Percentiles rank a stretch among this genome's conserved stretches.
Evolutionary conservation across 2,888 invertebrate genomes (phyloP).

Genomic region (Apoda limacodes): DNA sequence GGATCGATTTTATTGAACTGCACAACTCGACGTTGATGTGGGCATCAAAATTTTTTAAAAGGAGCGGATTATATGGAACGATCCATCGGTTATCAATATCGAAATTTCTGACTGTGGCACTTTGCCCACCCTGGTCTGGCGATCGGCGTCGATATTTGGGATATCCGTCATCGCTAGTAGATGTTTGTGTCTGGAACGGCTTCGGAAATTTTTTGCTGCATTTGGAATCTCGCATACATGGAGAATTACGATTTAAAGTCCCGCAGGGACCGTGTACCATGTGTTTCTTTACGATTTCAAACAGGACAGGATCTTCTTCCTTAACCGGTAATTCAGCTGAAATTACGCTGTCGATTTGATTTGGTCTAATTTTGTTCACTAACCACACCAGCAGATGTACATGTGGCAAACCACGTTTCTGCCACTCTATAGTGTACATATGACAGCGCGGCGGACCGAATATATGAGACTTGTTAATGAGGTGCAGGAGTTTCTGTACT

Average conservation of each 20-base stretch:
- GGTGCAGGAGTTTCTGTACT: conserved; percentile 2
- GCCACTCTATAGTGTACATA: too few relatives aligned
- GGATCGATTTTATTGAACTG: conserved; percentile 15
- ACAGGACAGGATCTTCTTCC: too few relatives aligned
- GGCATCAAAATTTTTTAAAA: conserved; percentile 17
- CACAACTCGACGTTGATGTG: conserved; percentile 21
- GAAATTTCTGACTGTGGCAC: conserved; percentile 11
- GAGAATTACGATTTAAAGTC: conserved; percentile 17
- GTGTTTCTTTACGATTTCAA: conserved; percentile 18
- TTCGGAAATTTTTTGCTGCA: conserved; percentile 21
- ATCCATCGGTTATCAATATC: conserved; percentile 21
- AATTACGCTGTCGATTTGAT: too few relatives aligned
- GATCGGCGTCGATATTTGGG: conserved; percentile 21
- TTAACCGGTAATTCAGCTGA: conserved; percentile 20
- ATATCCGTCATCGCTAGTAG: conserved; percentile 21
- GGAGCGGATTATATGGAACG: conserved; percentile 17
- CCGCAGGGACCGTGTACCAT: conserved; percentile 21
- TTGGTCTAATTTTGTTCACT: too few relatives aligned
- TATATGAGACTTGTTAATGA: conserved; percentile 17
- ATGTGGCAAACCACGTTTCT: too few relatives aligned
- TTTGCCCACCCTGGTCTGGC: conserved; percentile 17
- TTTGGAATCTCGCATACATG: conserved; percentile 19
- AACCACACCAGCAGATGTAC: too few relatives aligned
- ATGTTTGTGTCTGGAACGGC: conserved; percentile 16
- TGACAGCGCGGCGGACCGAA: too few relatives aligned